Conservation (phyloP, 2,113 vertebrate genomes). For the Poeciliopsis turrubarensis region DNA sequence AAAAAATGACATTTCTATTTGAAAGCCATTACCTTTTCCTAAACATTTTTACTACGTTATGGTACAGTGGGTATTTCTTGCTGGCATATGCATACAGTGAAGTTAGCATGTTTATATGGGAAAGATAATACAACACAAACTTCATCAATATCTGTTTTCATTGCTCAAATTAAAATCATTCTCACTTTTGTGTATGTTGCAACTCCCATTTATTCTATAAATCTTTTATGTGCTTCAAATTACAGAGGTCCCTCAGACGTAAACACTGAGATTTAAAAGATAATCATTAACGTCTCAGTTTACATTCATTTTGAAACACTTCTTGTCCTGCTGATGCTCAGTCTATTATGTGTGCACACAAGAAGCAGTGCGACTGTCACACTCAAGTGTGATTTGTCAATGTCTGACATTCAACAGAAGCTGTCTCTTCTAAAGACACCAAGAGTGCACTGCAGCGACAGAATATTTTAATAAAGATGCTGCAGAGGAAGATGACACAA, state of each 20-base stretch:
- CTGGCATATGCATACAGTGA: no score
- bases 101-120: not conserved
- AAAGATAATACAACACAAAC: not conserved
- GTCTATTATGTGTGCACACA: slow-evolving; percentile 20
- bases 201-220: not conserved
- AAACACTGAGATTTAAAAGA: slow-evolving; percentile 5
- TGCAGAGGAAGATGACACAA: slow-evolving; percentile 51
- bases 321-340: slow-evolving; percentile 13
- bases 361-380: slow-evolving; percentile 25
- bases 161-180: not conserved
- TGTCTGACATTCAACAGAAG: slow-evolving; percentile 57
- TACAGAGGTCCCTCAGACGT: not conserved
- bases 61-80: no score
- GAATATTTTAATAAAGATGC: slow-evolving; percentile 64
- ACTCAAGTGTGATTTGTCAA: slow-evolving; percentile 51
- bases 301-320: slow-evolving; percentile 13
- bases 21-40: no score
- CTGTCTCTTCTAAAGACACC: slow-evolving; percentile 45
- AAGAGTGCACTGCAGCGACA: slow-evolving; percentile 35
- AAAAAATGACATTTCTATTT: no score
- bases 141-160: not conserved
- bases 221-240: not conserved
- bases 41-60: no score
- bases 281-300: not conserved
- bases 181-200: not conserved